These are phyloP conservation scores for Oceanodroma leucorhoa DNA, from an alignment of 2,797 vertebrate genomes.

Conservation along the genomic window DNA sequence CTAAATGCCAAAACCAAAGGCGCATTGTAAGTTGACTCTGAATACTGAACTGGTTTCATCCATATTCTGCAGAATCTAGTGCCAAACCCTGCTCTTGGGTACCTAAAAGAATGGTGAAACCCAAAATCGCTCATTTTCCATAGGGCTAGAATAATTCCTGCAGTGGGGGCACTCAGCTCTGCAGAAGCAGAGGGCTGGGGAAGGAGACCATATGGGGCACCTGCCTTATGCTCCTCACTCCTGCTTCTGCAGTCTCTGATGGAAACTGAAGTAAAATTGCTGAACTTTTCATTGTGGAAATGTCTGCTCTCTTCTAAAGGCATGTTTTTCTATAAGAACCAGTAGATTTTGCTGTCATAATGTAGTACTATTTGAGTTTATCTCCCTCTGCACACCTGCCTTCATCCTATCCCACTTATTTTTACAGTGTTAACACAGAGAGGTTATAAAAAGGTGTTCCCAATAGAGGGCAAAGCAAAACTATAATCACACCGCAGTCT, in stretches of 20 bases:
- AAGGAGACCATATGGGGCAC: background rate
- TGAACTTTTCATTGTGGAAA: background rate
- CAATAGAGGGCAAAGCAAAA: background rate
- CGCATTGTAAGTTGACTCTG: background rate
- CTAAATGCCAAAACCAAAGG: background rate
- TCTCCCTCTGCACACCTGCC: slow-evolving; percentile 25
- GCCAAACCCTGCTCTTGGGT: background rate
- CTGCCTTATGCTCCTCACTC: background rate
- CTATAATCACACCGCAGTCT: background rate
- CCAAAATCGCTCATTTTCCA: rapidly evolving
- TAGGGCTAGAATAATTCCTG: background rate
- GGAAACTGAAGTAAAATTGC: background rate
- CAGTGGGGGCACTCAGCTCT: background rate
- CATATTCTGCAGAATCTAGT: background rate
- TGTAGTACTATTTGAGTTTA: background rate
- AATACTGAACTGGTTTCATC: background rate
- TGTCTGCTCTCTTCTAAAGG: background rate
- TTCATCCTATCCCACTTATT: background rate
- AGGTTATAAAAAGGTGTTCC: background rate
- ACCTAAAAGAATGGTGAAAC: background rate
- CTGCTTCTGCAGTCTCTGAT: background rate
- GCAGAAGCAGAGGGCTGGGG: background rate
- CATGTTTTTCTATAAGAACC: background rate
- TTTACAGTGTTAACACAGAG: background rate
- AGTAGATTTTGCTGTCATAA: background rate